Evolutionary conservation across 2,888 invertebrate species (phyloP).

Genomic region (Drosophila leonis): DNA sequence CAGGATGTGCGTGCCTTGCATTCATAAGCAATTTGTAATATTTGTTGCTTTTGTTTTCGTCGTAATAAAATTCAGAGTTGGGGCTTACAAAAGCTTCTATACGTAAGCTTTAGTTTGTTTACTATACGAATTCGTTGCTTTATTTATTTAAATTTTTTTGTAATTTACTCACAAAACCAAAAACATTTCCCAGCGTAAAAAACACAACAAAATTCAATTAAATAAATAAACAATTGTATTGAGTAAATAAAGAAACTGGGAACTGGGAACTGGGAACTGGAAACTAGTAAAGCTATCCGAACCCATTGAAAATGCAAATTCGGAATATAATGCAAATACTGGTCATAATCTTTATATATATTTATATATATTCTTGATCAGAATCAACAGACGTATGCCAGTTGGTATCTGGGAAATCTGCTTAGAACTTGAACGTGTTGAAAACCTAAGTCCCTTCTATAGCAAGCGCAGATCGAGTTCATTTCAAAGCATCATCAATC

Average conservation of each 20-base stretch:
- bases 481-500: background rate
- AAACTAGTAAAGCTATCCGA: background rate
- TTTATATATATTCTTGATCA: background rate
- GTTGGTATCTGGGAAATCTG: too few species aligned
- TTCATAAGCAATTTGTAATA: slow-evolving; percentile 6
- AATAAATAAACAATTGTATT: slow-evolving; percentile 7
- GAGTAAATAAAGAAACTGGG: background rate
- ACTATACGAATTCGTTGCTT: background rate
- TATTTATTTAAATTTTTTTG: background rate
- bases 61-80: background rate
- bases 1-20: slow-evolving; percentile 1
- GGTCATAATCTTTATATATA: background rate
- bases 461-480: background rate
- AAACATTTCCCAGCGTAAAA: background rate
- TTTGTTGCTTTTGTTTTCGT: background rate
- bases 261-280: background rate
- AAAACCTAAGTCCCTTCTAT: background rate
- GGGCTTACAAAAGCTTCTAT: background rate
- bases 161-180: background rate
- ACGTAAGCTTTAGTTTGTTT: background rate
- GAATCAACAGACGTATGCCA: too few species aligned
- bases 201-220: background rate
- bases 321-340: background rate
- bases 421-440: background rate
- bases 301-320: background rate